Conservation (phyloP, 23 tunicate genomes). For the Oikopleura dioica region DNA sequence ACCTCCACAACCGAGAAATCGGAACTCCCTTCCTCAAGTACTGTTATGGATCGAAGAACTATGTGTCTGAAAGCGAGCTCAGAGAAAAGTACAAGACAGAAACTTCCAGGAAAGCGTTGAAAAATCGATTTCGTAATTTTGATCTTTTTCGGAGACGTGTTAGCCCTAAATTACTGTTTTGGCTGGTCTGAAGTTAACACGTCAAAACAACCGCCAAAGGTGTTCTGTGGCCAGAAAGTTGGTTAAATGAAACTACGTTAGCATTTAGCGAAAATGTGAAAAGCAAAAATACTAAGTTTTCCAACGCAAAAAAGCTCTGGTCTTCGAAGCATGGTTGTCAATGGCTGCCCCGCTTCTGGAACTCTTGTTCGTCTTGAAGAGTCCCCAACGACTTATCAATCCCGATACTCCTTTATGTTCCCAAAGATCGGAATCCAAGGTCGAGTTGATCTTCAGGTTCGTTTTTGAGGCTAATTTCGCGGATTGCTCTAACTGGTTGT, state of each 20-base stretch:
- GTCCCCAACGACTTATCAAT: constrained; percentile 3
- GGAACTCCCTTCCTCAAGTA: neutral
- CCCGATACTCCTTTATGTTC: constrained; percentile 8
- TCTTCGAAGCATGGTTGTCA: neutral
- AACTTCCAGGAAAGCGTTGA: neutral
- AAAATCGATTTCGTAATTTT: too few species aligned
- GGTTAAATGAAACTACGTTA: too few species aligned
- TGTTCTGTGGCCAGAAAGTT: too few species aligned
- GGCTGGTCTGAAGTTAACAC: too few species aligned
- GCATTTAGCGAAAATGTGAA: too few species aligned
- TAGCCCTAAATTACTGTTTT: too few species aligned
- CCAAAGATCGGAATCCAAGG: constrained; percentile 4
- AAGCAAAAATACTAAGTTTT: too few species aligned
- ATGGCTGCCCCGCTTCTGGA: constrained; percentile 7
- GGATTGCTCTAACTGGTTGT: too few species aligned
- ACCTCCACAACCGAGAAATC: neutral
- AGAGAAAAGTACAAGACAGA: neutral
- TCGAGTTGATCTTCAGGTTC: neutral
- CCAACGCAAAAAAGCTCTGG: too few species aligned
- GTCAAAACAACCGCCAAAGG: too few species aligned
- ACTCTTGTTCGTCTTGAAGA: neutral
- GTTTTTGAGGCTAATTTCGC: too few species aligned
- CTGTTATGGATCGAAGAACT: constrained; percentile 3
- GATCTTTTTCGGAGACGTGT: too few species aligned
- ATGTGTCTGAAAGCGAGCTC: neutral